phyloP scores from a whole-genome alignment of 2,797 vertebrate genomes.

The Lindbergichthys nudifrons region DNA sequence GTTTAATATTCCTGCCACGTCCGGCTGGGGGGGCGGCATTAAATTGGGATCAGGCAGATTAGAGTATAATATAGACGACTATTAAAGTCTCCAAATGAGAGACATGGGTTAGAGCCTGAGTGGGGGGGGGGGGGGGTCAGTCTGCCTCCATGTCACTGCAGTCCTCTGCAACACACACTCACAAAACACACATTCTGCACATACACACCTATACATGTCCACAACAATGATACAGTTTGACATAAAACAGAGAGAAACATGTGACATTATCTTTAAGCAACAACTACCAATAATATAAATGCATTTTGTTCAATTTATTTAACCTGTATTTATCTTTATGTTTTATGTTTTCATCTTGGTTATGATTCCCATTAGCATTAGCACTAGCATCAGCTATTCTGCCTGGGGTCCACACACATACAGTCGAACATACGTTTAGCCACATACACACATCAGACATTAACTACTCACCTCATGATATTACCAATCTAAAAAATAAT shows the following conservation, averaged over 20 bases:
- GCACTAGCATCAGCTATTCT: too few species aligned
- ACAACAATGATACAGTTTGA: constrained; percentile 9
- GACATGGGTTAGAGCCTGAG: constrained; percentile 85
- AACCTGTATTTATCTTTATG: not conserved
- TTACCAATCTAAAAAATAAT: too few species aligned
- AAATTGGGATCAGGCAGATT: constrained; percentile 99
- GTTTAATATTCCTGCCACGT: constrained; percentile 89
- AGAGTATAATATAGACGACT: constrained; percentile 95
- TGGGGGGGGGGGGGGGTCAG: constrained; percentile 50
- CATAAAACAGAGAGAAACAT: constrained; percentile 7
- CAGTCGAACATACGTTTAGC: too few species aligned
- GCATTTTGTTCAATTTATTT: not conserved
- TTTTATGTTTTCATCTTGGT: too few species aligned
- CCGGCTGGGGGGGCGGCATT: constrained; percentile 90
- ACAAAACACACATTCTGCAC: constrained; percentile 1
- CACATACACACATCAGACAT: too few species aligned
- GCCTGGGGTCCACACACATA: too few species aligned
- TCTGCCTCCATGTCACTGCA: constrained; percentile 67
- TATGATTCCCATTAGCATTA: too few species aligned
- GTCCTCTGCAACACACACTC: constrained; percentile 24
- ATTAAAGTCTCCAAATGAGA: constrained; percentile 98
- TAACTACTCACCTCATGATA: too few species aligned
- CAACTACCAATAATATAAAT: not conserved
- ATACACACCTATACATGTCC: not conserved
- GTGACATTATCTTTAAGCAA: constrained; percentile 3